These are phyloP conservation scores for Platyscapa corneri DNA, from an alignment of 1,140 invertebrate species.

Conservation along the genomic window DNA sequence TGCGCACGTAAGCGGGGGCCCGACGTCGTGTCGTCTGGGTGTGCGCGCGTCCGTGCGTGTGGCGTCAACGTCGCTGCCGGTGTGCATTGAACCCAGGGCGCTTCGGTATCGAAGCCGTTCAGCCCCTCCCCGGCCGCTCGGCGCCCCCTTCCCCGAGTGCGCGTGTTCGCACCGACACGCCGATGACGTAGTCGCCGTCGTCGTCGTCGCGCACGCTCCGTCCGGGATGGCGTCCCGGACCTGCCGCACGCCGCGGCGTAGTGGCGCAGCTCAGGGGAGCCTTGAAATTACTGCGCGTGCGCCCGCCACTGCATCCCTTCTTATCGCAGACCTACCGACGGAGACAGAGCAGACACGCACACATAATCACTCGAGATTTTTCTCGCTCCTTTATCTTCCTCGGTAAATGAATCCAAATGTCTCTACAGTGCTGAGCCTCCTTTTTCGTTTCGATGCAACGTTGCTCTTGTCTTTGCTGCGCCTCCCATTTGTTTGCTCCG, in stretches of 20 bases:
- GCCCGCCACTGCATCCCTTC: slow-evolving; percentile 51
- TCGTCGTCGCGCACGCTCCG: slow-evolving; percentile 9
- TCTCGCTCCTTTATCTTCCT: slow-evolving; percentile 6
- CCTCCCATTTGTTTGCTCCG: not conserved
- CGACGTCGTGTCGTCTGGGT: too few relatives aligned
- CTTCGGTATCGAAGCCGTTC: slow-evolving; percentile 52
- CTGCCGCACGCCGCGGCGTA: slow-evolving; percentile 69
- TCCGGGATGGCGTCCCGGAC: slow-evolving; percentile 62
- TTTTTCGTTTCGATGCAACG: not conserved
- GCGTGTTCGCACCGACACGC: slow-evolving; percentile 37
- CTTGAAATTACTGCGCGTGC: slow-evolving; percentile 72
- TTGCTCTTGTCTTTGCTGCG: not conserved
- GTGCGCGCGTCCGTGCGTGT: not conserved
- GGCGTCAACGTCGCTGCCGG: not conserved
- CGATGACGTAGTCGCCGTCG: not conserved
- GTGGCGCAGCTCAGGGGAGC: slow-evolving; percentile 69
- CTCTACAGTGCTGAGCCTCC: not conserved
- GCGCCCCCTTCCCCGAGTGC: slow-evolving; percentile 43
- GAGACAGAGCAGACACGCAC: not conserved
- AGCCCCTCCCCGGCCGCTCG: slow-evolving; percentile 24
- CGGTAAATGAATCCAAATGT: slow-evolving; percentile 50
- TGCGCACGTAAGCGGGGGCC: not conserved
- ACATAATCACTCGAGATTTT: not conserved
- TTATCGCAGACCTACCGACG: not conserved
- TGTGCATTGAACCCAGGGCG: slow-evolving; percentile 54